Evolutionary conservation across 2,888 invertebrate species (phyloP), one percentile per base, ranked within the genome.

Genomic region (Mechanitis messenoides): DNA sequence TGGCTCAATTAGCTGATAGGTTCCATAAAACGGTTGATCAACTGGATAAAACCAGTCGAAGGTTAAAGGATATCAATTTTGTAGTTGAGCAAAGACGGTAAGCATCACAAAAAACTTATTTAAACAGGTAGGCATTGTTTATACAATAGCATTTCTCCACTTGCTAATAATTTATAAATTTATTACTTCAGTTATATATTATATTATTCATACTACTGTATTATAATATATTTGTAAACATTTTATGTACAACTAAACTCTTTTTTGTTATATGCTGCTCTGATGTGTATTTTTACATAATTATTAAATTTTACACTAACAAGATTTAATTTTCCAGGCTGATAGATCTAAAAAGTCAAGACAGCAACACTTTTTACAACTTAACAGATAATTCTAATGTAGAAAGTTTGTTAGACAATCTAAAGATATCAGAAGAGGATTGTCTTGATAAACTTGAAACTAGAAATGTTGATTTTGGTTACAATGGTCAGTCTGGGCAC

Each of bases 41-140:
- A 58, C 71, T 91, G 3, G 86, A 91, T 56, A 86, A 86, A 71
- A 90, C 91, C 1, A 88, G 83, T 67, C 74, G 79, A 45, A 74
- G 89, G 20, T 63, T 91, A 55, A 90, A 88, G 63, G 87, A 90
- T 61, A 85, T 91, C 46, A 83, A 81, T 1, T 90, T 90, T 78
- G 78, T 84, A 53, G 83, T 81, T 1, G 91, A 91, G 69, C 87
- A 89, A 63, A 83, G 89, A 60, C 80, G 89, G 91, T 87, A 56
- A 60, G 78, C 56, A 35, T 35, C 3, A 35, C 6, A 6, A 35
- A 35, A 35, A 35, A 20, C 20, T 20, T 20, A 20, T 20, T 20
- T 20, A 20, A 20, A 20, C 20, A 20, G 20, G 20, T 20, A 20
- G 20, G 20, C 20, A 20, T 20, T 20, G 20, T 20, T 20, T 20